phyloP scores from a whole-genome alignment of 2,113 vertebrate species.

The Parus major region DNA sequence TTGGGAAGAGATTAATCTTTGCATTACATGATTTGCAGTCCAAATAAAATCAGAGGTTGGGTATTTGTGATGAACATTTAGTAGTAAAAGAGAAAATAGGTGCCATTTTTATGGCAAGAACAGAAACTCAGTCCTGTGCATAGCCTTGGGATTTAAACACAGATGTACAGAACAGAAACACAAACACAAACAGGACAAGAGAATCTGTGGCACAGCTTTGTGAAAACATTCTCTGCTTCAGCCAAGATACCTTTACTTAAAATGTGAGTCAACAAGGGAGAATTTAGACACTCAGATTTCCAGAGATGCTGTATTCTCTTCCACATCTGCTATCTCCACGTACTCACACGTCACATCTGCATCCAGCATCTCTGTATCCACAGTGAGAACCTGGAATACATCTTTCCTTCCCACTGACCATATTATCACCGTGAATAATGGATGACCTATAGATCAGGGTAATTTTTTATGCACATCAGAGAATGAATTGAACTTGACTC shows the following conservation, averaged over 20 bases:
- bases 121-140: neutral
- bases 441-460: neutral
- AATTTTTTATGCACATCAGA: neutral
- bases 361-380: neutral
- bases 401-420: neutral
- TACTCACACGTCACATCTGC: neutral
- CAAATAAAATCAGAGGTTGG: neutral
- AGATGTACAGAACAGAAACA: neutral
- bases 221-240: neutral
- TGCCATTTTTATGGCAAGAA: neutral
- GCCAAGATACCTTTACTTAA: neutral
- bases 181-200: neutral
- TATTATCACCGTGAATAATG: neutral
- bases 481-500: neutral
- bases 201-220: neutral
- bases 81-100: neutral
- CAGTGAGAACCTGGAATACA: neutral
- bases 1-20: neutral
- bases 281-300: neutral
- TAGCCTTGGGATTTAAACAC: neutral
- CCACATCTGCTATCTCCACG: neutral
- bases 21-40: neutral
- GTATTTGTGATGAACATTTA: neutral
- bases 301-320: neutral
- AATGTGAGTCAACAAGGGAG: neutral